Evolutionary conservation across 2,797 vertebrate genomes (phyloP), one percentile per base, ranked within the genome.

Genomic region (Diplodus puntazzo): DNA sequence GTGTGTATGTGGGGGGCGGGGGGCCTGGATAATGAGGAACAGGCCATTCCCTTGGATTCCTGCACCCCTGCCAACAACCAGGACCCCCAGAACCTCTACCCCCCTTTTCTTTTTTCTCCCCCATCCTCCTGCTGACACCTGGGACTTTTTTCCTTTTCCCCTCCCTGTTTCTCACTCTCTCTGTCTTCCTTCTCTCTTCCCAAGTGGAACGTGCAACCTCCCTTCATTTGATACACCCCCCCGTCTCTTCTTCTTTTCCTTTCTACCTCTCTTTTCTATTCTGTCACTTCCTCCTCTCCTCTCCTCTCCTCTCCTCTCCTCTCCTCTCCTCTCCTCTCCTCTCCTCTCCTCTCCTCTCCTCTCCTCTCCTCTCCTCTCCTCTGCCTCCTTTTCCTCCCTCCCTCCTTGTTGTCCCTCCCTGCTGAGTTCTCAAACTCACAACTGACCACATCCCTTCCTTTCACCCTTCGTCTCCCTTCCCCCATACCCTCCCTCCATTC

Each of bases 1-100:
- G 6, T 70, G 50, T 82, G 77, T 88, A 55, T 86, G 67, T 80
- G 66, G 64, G 50, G 77, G 21, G 66, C 46, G 27, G 45, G 48
- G 46, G 75, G 89, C 84, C 87, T 79, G 74, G 87, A 92, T 96
- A 95, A 95, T 95, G 93, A 95, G 94, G 92, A 94, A 92, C 94
- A 95, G 94, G 84, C 93, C 90, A 87, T 94, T 94, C 91, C 85
- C 81, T 89, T 86, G 75, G 92, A 95, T 94, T 95, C 92, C 89
- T 90, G 88, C 84, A 87, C 89, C 92, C 94, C 92, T 90, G 89
- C 91, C 83, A 92, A 87, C 85, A 89, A 77, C 70, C 88, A 81
- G 89, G 90, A 92, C 88, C 89, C 90, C 89, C 86, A 88, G 79
- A 87, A 86, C 86, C 85, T 83, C 77, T 23, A 25, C 49, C 87